A percentile compares a stretch with the other conserved stretches of the same genome.
These are phyloP conservation scores for Montipora capricornis DNA, from an alignment of 64 coral and sea anemone genomes.

Conservation along the genomic window DNA sequence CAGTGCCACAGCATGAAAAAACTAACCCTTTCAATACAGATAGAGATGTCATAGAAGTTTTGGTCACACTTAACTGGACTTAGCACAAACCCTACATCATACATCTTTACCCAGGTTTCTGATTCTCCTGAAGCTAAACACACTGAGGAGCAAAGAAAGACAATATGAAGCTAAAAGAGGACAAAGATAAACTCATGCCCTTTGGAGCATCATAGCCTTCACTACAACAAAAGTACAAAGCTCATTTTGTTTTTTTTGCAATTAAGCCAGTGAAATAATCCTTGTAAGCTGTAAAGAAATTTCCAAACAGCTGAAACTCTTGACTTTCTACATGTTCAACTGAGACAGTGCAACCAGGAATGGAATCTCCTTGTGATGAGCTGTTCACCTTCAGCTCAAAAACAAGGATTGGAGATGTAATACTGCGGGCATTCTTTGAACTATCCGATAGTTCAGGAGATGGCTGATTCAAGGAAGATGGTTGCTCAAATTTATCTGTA, in stretches of 20 bases:
- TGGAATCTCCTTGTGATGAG: not conserved
- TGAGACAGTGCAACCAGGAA: slow-evolving; percentile 13
- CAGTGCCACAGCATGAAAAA: no score
- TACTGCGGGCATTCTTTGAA: not conserved
- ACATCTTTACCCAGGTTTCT: no score
- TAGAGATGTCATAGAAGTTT: no score
- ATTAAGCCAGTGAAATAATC: slow-evolving; percentile 30
- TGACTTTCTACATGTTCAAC: slow-evolving; percentile 47
- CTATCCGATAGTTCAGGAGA: not conserved
- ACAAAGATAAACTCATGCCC: no score
- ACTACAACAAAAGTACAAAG: not conserved
- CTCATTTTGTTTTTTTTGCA: not conserved
- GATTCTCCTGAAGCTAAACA: no score
- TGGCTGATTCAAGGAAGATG: not conserved
- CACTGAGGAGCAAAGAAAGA: no score
- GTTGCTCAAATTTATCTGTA: not conserved
- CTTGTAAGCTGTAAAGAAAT: slow-evolving; percentile 67
- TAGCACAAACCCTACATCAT: no score
- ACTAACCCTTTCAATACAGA: no score
- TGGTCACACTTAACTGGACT: no score
- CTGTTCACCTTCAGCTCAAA: slow-evolving; percentile 17
- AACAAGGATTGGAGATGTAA: slow-evolving; percentile 11
- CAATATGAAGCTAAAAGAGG: no score
- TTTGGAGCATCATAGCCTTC: no score
- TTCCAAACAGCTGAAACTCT: slow-evolving; percentile 56